Evolutionary conservation across 2,888 invertebrate genomes (phyloP).

Genomic region (Euclidia mi): DNA sequence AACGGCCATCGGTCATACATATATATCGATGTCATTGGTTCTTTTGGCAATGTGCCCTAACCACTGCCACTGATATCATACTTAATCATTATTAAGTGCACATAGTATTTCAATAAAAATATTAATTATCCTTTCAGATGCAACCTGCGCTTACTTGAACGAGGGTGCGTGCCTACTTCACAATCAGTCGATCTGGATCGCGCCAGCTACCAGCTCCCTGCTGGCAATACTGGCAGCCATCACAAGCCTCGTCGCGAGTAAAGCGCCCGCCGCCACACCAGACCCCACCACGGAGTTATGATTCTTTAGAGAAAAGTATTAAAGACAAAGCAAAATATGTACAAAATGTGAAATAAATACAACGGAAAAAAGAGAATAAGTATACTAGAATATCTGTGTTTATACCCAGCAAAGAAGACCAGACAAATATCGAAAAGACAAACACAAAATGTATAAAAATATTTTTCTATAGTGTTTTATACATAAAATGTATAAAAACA

Average conservation of each 20-base stretch:
- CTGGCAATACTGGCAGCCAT: constrained; percentile 63
- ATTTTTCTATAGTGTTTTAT: too few species aligned
- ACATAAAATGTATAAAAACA: too few species aligned
- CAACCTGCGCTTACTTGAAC: constrained; percentile 69
- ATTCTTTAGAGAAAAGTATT: constrained; percentile 10
- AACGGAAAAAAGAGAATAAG: not conserved
- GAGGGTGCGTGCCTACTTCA: constrained; percentile 73
- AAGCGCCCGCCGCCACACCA: constrained; percentile 13
- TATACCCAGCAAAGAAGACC: too few species aligned
- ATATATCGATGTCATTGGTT: too few species aligned
- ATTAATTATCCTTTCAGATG: constrained; percentile 56
- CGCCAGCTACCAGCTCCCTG: constrained; percentile 63
- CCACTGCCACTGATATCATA: too few species aligned
- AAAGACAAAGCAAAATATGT: not conserved
- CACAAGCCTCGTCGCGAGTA: constrained; percentile 63
- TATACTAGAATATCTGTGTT: too few species aligned
- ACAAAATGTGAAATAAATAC: not conserved
- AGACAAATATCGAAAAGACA: too few species aligned
- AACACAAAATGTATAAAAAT: too few species aligned
- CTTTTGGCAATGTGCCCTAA: too few species aligned
- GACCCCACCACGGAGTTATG: constrained; percentile 57
- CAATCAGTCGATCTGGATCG: constrained; percentile 60
- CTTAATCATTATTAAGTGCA: too few species aligned
- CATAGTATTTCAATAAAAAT: too few species aligned
- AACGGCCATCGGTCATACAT: too few species aligned